Evolutionary conservation across 1,140 invertebrate genomes (phyloP), one percentile per base, ranked within the genome.

Genomic region (Trinorchestia longiramus): DNA sequence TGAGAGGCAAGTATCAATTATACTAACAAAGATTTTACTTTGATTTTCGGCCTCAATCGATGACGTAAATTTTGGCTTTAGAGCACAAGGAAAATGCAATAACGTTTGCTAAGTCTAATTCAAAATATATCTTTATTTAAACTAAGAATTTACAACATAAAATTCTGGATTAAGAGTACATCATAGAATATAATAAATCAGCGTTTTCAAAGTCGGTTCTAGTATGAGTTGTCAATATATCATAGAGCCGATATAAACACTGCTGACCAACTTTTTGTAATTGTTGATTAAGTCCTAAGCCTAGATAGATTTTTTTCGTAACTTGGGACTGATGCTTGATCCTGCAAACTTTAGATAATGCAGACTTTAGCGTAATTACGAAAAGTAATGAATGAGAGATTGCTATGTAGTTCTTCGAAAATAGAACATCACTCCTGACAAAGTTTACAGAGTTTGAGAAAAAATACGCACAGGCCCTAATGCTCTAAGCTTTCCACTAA

Each of bases 261-360:
- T 45, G 92, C 44, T 94, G 92, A 94, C 92, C 92, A 94, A 94
- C 44, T 94, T 45, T 94, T 94, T 45, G 92, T 94, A 43, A 94
- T 45, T 94, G 92, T 94, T 92, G 43, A 92, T 19, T 94, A 94
- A 40, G 92, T 94, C 43, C 11, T 94, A 94, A 94, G 44, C 43
- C 41, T 94, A 45, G 92, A n/a, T 94, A 94, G 92, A 43, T 94
- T 94, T 43, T 94, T 6, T 77, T 36, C 62, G 62, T 77, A 77
- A 77, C 62, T 23, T 77, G 62, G 28, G 62, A 36, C 62, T 77
- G 62, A 11, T 36, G 62, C 15, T n/a, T n/a, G n/a, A n/a, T n/a
- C n/a, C n/a, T n/a, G n/a, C n/a, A n/a, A n/a, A n/a, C n/a, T n/a
- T 11, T 77, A 77, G 62, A 3, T 36, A 36, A 77, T 77, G 62